phyloP scores from a whole-genome alignment of 30 jellyfish, hydroid and myxozoan genomes.

The Hydractinia echinata region DNA sequence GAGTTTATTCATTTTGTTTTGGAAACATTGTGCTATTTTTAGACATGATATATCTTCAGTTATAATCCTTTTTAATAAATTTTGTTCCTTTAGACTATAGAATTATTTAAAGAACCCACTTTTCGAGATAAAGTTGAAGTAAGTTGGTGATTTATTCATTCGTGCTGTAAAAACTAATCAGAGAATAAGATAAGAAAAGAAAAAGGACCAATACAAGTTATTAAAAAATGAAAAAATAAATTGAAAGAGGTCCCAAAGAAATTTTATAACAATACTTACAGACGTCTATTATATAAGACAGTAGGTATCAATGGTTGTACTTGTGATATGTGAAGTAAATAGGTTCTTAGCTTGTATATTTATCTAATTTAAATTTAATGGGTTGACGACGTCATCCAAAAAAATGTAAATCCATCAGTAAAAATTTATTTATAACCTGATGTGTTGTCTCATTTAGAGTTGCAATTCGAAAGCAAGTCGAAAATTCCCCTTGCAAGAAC shows the following conservation, averaged over 20 bases:
- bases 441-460: slow-evolving; percentile 35
- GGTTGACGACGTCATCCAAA: too few relatives aligned
- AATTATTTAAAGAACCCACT: slow-evolving; percentile 58
- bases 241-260: too few relatives aligned
- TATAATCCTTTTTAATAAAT: background rate
- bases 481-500: slow-evolving; percentile 90
- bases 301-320: too few relatives aligned
- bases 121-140: slow-evolving; percentile 82
- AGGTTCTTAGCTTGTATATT: too few relatives aligned
- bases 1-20: background rate
- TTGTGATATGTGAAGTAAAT: too few relatives aligned
- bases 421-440: background rate
- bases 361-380: too few relatives aligned
- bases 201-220: background rate
- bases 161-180: background rate
- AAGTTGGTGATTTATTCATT: slow-evolving; percentile 9
- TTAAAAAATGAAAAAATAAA: background rate
- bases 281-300: too few relatives aligned
- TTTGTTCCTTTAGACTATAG: slow-evolving; percentile 47
- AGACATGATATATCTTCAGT: background rate
- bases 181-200: background rate
- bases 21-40: background rate
- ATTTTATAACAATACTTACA: too few relatives aligned
- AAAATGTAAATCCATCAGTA: too few relatives aligned
- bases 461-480: slow-evolving; percentile 77